Percentiles rank a stretch among this genome's conserved stretches.
Conservation (phyloP, 2,113 vertebrate genomes). For the Coptodon rendalli region DNA sequence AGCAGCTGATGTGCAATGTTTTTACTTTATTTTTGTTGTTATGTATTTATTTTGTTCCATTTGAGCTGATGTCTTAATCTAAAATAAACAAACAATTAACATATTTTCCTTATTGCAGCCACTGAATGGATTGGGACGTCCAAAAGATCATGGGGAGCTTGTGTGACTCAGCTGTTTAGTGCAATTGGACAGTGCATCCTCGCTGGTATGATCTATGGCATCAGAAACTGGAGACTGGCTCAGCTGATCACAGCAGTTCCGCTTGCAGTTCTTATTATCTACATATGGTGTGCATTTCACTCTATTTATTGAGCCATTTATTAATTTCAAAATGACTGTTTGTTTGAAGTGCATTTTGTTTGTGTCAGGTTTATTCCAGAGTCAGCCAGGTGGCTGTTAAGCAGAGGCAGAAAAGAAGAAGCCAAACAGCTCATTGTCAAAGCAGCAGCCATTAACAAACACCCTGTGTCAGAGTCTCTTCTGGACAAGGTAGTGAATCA, state of each 20-base stretch:
- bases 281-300: slow-evolving; percentile 46
- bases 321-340: rapidly evolving
- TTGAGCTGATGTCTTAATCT: too few relatives aligned
- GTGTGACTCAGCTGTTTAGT: background rate
- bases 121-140: background rate
- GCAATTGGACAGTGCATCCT: slow-evolving; percentile 24
- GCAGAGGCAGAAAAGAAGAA: slow-evolving; percentile 60
- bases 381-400: slow-evolving; percentile 76
- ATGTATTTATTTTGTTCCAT: too few relatives aligned
- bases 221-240: slow-evolving; percentile 73
- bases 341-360: rapidly evolving
- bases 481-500: slow-evolving; percentile 62
- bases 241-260: slow-evolving; percentile 56
- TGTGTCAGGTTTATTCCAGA: slow-evolving; percentile 72
- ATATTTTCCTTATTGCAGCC: rapidly evolving
- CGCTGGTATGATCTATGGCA: slow-evolving; percentile 59
- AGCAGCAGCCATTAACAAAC: slow-evolving; percentile 67
- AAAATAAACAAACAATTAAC: too few relatives aligned
- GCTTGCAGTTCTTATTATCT: slow-evolving; percentile 45
- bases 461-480: slow-evolving; percentile 41
- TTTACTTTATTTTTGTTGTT: too few relatives aligned
- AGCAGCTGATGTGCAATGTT: too few relatives aligned
- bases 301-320: rapidly evolving
- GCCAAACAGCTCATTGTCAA: slow-evolving; percentile 70
- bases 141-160: background rate